These are phyloP conservation scores for Euura lappo DNA, from an alignment of 1,140 invertebrate species.

Conservation along the genomic window DNA sequence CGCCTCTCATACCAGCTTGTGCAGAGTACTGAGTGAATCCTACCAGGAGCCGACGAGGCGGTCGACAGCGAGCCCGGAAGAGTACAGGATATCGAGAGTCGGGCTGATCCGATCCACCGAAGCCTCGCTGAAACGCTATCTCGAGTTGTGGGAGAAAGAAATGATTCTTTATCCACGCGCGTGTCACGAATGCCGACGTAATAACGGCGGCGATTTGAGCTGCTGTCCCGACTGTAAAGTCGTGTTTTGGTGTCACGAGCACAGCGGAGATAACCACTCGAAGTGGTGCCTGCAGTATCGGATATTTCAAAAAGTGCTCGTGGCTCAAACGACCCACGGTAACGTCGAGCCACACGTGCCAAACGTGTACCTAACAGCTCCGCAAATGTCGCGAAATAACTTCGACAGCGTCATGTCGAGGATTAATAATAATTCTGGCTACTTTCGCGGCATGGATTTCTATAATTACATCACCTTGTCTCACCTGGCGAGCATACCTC, in stretches of 20 bases:
- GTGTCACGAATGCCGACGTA: slow-evolving; percentile 61
- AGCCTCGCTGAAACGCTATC: slow-evolving; percentile 61
- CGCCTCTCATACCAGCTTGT: slow-evolving; percentile 57
- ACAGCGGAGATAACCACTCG: slow-evolving; percentile 37
- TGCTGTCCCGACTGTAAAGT: slow-evolving; percentile 66
- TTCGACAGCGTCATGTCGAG: slow-evolving; percentile 59
- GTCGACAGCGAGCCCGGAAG: slow-evolving; percentile 59
- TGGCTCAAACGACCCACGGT: slow-evolving; percentile 56
- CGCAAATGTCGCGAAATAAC: slow-evolving; percentile 51
- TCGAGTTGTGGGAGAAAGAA: slow-evolving; percentile 72
- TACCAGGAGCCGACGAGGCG: slow-evolving; percentile 55
- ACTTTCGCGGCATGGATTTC: slow-evolving; percentile 61
- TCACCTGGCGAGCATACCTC: slow-evolving; percentile 68
- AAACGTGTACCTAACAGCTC: slow-evolving; percentile 45
- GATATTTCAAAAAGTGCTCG: slow-evolving; percentile 45
- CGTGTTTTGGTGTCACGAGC: slow-evolving; percentile 49
- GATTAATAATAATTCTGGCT: slow-evolving; percentile 59
- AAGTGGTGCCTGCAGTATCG: slow-evolving; percentile 51
- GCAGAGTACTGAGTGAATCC: slow-evolving; percentile 43
- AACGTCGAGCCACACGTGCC: slow-evolving; percentile 64
- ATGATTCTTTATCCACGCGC: slow-evolving; percentile 70
- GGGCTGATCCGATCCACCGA: slow-evolving; percentile 67
- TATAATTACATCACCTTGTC: slow-evolving; percentile 69
- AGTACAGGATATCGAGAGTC: slow-evolving; percentile 67
- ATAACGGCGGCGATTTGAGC: slow-evolving; percentile 60